Conservation (phyloP, 2,888 invertebrate species). For the Seira sanloemensis region DNA sequence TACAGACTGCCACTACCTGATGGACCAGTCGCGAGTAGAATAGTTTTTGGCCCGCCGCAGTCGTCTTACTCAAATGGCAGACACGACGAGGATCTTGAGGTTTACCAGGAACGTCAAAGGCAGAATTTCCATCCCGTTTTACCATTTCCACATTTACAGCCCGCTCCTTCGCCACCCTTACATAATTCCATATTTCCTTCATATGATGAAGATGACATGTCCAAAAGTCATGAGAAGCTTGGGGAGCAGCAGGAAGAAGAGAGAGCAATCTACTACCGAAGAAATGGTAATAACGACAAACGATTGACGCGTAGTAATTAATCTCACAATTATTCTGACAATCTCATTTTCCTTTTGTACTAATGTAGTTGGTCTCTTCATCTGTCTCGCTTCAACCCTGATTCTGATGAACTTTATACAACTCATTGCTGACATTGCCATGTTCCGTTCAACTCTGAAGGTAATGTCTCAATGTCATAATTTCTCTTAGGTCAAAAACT, state of each 20-base stretch:
- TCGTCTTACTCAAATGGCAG: conserved; percentile 17
- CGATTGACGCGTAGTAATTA: neutral
- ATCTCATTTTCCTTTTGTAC: neutral
- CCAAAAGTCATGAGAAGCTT: neutral
- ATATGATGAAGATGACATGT: conserved; percentile 12
- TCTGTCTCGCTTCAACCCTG: conserved; percentile 58
- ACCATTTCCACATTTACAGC: neutral
- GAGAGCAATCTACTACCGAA: conserved; percentile 41
- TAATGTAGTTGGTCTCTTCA: conserved; percentile 59
- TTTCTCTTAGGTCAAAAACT: too few relatives aligned
- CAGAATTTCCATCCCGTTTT: neutral
- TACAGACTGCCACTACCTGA: conserved; percentile 15
- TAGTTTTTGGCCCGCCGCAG: conserved; percentile 29
- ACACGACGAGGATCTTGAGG: conserved; percentile 9
- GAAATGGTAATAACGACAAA: conserved; percentile 25
- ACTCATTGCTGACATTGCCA: conserved; percentile 44
- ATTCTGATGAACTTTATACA: conserved; percentile 63
- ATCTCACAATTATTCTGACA: neutral
- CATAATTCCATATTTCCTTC: conserved; percentile 33
- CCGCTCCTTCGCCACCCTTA: neutral
- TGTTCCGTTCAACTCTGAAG: conserved; percentile 57
- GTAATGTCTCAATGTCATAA: conserved; percentile 42
- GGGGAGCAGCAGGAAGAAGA: conserved; percentile 21
- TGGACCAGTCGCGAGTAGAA: conserved; percentile 39
- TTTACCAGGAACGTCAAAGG: conserved; percentile 24